Base-by-base conservation (phyloP, 2,888 invertebrate species). In the Cataglyphis albicans region DNA sequence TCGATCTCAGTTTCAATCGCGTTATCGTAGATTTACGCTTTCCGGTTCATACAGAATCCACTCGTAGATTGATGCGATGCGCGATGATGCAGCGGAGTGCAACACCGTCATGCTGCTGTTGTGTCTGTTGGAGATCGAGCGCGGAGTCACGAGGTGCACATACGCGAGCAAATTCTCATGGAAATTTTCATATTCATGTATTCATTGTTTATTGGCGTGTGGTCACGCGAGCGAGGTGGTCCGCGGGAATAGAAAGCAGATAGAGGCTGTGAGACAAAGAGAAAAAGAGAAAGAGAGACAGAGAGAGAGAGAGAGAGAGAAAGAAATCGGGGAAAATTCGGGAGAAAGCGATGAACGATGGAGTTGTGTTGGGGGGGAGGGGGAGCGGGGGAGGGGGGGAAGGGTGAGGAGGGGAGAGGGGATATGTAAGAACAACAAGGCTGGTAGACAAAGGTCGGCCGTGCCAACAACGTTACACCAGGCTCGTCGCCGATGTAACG, bases 141-240 rank as follows among this genome's bases (percentile, higher is more conserved):
- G 73, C n/a, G 41, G 75, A 83, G 82, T 81, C 84, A 61, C 35
- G 73, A 65, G 73, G 74, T 74, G 74, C 73, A 67, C 65, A 52
- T 74, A 64, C 84, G 82, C 78, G 67, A 59, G 78, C 65, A 83
- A 87, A 86, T 87, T 90, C 89, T 90, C 91, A 83, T 90, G 90
- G 88, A 92, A 92, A 92, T 91, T 92, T 91, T 92, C 92, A 91
- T 92, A 92, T 92, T 92, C 92, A 92, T 92, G 90, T 91, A 91
- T 92, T 92, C 92, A 92, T 92, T 92, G 92, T 92, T 92, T 91
- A 92, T 92, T 89, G 90, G 89, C 84, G 83, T 78, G 83, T 73
- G 52, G 35, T 55, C 25, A 52, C 38, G 65, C 84, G 84, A 64
- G 85, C 52, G 78, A 83, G 82, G 64, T 74, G 29, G 55, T 80